phyloP scores from a whole-genome alignment of 2,113 vertebrate species.

The Regulus satrapa region DNA sequence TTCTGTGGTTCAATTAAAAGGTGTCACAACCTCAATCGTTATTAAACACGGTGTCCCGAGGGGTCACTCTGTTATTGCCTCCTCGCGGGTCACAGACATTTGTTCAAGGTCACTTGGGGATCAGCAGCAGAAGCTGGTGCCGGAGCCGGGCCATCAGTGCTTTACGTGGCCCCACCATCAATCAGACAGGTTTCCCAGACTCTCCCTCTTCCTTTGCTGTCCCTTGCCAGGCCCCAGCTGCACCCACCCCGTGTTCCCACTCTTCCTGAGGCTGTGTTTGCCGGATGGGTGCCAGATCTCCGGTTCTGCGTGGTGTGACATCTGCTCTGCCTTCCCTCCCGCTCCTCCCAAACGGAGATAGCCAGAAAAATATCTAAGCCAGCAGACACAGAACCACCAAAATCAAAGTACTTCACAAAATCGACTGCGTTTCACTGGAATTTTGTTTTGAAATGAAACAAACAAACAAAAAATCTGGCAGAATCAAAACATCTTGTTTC shows the following conservation, averaged over 20 bases:
- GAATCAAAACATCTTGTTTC: constrained; percentile 14
- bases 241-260: not conserved
- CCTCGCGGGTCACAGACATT: not conserved
- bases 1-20: not conserved
- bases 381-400: not conserved
- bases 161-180: accelerated
- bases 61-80: not conserved
- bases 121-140: not conserved
- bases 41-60: accelerated
- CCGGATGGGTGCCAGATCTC: not conserved
- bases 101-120: not conserved
- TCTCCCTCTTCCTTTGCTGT: not conserved
- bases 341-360: not conserved
- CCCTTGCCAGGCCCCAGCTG: not conserved
- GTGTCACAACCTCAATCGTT: not conserved
- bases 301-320: not conserved
- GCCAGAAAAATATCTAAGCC: not conserved
- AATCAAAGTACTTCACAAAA: constrained; percentile 23
- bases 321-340: not conserved
- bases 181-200: not conserved
- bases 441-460: not conserved
- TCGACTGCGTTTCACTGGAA: not conserved
- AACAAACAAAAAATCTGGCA: constrained; percentile 24
- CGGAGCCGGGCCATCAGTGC: not conserved
- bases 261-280: not conserved